Conservation (phyloP, 2,797 vertebrate genomes). For the Tamandua tetradactyla region DNA sequence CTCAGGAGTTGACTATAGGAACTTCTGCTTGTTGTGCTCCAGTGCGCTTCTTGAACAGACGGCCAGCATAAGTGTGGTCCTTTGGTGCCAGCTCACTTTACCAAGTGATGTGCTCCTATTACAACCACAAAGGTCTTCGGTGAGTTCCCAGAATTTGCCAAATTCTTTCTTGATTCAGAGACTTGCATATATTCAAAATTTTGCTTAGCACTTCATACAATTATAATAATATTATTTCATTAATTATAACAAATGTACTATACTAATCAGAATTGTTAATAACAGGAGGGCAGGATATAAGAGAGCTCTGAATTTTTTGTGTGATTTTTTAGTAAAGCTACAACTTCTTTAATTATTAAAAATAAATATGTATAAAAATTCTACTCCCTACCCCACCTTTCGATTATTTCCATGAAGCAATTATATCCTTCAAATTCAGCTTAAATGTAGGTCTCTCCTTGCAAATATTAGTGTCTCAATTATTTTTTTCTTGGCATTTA, state of each 20-base stretch:
- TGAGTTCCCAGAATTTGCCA: background rate
- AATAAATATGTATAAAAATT: no score
- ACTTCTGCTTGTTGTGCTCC: background rate
- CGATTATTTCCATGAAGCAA: no score
- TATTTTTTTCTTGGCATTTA: background rate
- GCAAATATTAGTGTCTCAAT: background rate
- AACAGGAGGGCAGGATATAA: no score
- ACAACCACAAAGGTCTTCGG: background rate
- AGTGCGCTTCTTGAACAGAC: background rate
- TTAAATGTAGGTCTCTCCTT: background rate
- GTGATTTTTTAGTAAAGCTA: no score
- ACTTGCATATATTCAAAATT: background rate
- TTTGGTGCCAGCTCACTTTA: background rate
- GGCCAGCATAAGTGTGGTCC: rapidly evolving
- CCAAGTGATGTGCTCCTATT: background rate
- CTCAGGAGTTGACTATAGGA: background rate
- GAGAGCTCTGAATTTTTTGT: no score
- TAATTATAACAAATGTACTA: no score
- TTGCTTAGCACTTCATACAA: background rate
- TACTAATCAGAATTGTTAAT: no score
- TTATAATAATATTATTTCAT: no score
- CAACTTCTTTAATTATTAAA: no score
- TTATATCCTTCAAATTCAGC: background rate
- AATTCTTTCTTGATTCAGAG: background rate
- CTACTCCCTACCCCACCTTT: no score